A percentile compares a stretch with the other conserved stretches of the same genome.
These are phyloP conservation scores for Pelodiscus sinensis DNA, from an alignment of 2,113 vertebrate genomes.

Conservation along the genomic window DNA sequence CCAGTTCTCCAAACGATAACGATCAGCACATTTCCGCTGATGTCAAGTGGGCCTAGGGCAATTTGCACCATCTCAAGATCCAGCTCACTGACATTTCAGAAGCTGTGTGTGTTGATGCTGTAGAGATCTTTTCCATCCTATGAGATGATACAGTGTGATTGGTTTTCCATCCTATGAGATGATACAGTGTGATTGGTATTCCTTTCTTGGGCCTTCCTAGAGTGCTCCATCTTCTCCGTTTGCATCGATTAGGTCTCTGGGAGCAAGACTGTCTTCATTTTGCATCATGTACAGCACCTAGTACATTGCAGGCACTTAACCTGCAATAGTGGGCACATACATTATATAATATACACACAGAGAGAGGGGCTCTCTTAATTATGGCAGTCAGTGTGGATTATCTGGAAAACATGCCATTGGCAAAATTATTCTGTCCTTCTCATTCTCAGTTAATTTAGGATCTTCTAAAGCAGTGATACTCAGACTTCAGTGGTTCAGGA, in stretches of 20 bases:
- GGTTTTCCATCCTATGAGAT: background rate
- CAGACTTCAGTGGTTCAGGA: too few relatives aligned
- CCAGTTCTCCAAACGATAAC: background rate
- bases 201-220: background rate
- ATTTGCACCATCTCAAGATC: background rate
- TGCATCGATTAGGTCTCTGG: background rate
- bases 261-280: background rate
- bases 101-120: background rate
- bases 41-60: background rate
- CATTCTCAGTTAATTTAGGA: background rate
- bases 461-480: background rate
- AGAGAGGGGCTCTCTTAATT: background rate
- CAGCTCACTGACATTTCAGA: background rate
- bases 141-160: background rate
- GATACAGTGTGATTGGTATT: background rate
- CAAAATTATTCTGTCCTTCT: constrained; percentile 26
- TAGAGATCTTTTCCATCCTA: background rate
- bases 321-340: background rate
- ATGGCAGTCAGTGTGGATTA: constrained; percentile 21
- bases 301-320: background rate
- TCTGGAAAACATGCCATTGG: background rate
- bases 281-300: background rate
- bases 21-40: background rate
- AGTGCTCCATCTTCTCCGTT: background rate
- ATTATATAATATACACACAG: background rate